Conservation (phyloP, 2,888 invertebrate species). For the Gonocerus acuteangulatus region DNA sequence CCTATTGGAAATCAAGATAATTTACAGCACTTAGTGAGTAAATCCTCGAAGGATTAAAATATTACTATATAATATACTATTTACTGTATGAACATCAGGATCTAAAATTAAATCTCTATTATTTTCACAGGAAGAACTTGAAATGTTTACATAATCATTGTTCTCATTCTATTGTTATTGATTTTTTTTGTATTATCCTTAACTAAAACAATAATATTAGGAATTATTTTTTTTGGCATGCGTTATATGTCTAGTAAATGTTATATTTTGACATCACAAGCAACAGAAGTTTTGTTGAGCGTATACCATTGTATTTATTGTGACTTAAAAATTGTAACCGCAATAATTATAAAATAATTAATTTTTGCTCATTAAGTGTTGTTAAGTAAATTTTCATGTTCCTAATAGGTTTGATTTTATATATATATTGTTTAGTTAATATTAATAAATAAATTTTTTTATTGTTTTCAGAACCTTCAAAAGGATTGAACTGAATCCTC, state of each 20-base stretch:
- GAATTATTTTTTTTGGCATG: no score
- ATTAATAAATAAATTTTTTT: conserved; percentile 8
- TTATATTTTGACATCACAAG: neutral
- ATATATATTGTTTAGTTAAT: conserved; percentile 7
- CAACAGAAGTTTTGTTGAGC: neutral
- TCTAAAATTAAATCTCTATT: no score
- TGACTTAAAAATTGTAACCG: neutral
- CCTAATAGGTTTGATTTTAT: neutral
- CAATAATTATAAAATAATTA: neutral
- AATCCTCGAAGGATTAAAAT: neutral
- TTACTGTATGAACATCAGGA: no score
- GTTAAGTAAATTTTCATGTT: conserved; percentile 4
- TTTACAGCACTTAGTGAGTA: neutral
- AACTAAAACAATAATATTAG: no score
- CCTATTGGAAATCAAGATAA: neutral
- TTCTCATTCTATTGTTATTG: no score
- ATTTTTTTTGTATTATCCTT: no score
- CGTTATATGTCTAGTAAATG: neutral
- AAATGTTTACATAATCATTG: neutral
- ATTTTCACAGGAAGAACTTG: no score
- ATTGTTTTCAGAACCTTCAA: conserved; percentile 17
- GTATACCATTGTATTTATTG: neutral
- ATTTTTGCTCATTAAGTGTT: neutral
- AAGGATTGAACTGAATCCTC: conserved; percentile 10
- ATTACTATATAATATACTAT: no score